phyloP scores from a whole-genome alignment of 2,888 invertebrate genomes.

The Tipula lateralis region DNA sequence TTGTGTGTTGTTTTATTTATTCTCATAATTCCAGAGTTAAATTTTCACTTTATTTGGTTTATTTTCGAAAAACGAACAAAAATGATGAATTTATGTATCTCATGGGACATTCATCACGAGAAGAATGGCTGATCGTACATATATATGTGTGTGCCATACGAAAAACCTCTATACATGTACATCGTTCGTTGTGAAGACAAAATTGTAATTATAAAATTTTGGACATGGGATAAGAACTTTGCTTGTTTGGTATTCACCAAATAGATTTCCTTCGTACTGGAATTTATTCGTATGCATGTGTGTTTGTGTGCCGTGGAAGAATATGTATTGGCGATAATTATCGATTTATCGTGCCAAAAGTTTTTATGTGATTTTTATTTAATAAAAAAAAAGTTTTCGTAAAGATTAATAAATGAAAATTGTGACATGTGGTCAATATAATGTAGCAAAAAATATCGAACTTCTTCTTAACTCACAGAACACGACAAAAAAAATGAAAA shows the following conservation, averaged over 20 bases:
- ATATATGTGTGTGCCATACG: neutral
- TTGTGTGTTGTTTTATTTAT: neutral
- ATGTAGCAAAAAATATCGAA: neutral
- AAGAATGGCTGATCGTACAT: neutral
- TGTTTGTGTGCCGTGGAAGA: neutral
- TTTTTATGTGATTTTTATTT: neutral
- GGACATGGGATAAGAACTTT: neutral
- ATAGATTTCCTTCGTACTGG: neutral
- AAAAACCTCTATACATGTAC: neutral
- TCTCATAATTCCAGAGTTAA: neutral
- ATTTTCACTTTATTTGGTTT: constrained; percentile 19
- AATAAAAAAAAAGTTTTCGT: neutral
- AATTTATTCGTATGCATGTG: neutral
- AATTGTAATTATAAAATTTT: constrained; percentile 1
- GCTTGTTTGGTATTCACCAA: neutral
- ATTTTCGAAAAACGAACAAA: neutral
- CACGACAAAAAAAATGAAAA: neutral
- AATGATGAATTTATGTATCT: constrained; percentile 19
- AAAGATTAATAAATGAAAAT: constrained; percentile 19
- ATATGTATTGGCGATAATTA: neutral
- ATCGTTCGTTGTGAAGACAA: neutral
- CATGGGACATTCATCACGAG: neutral
- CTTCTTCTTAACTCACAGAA: neutral
- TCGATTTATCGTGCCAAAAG: constrained; percentile 3
- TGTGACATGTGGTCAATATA: neutral